phyloP scores from a whole-genome alignment of 2,888 invertebrate species.

The Agonopterix alstromeriana region DNA sequence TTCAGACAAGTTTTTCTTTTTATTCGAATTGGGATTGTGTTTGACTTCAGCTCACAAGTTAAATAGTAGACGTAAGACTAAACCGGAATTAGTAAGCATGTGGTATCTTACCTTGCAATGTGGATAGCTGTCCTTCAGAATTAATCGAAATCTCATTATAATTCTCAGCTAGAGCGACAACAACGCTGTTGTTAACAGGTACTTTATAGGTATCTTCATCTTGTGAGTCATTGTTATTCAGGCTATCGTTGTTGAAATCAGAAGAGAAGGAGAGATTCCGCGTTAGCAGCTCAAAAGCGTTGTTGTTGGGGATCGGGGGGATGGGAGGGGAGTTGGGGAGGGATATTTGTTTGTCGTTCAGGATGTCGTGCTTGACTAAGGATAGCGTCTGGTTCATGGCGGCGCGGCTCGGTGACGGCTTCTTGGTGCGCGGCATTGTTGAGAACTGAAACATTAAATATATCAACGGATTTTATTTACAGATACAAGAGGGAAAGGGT shows the following conservation, averaged over 20 bases:
- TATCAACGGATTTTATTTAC: too few species aligned
- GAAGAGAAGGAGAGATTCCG: slow-evolving; percentile 69
- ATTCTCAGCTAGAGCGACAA: slow-evolving; percentile 55
- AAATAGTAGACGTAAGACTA: too few species aligned
- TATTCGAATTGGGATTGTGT: too few species aligned
- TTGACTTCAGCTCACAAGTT: too few species aligned
- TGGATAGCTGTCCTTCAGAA: slow-evolving; percentile 63
- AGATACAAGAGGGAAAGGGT: too few species aligned
- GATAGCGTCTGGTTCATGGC: slow-evolving; percentile 58
- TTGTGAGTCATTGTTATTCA: slow-evolving; percentile 55
- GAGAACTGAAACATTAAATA: slow-evolving; percentile 62
- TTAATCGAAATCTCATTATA: slow-evolving; percentile 70
- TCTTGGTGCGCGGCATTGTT: slow-evolving; percentile 78
- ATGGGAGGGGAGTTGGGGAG: slow-evolving; percentile 28
- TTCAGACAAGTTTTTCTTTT: too few species aligned
- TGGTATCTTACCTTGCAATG: slow-evolving; percentile 53
- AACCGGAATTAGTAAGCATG: background rate
- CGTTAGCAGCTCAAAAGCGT: slow-evolving; percentile 63
- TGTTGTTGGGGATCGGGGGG: slow-evolving; percentile 39
- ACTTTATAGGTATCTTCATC: slow-evolving; percentile 69
- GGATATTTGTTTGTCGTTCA: slow-evolving; percentile 44
- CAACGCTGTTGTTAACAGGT: slow-evolving; percentile 57
- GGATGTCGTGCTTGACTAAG: slow-evolving; percentile 61
- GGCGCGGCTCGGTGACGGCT: slow-evolving; percentile 60
- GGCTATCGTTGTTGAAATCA: slow-evolving; percentile 68